These are phyloP conservation scores for Spheniscus mendiculus DNA, from an alignment of 2,113 vertebrate genomes.

Conservation along the genomic window DNA sequence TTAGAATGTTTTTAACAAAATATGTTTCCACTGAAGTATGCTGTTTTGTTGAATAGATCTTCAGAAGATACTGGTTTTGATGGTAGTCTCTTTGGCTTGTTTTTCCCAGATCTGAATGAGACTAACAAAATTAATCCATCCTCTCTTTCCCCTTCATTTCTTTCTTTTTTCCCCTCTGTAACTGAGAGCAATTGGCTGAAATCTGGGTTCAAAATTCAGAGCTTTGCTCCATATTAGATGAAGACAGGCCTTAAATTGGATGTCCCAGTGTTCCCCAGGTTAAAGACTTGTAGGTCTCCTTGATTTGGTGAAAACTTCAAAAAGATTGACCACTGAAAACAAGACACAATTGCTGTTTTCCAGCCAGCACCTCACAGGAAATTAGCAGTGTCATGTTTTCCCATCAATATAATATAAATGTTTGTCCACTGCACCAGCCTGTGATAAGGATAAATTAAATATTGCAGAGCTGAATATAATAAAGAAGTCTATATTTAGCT, in stretches of 20 bases:
- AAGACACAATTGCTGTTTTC: neutral
- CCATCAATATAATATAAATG: neutral
- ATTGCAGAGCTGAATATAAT: neutral
- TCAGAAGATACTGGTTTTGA: neutral
- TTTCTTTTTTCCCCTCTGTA: neutral
- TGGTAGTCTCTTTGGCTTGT: neutral
- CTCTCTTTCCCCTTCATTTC: neutral
- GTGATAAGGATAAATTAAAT: neutral
- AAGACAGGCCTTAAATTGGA: neutral
- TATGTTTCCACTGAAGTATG: neutral
- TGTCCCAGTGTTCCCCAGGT: neutral
- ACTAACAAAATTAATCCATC: neutral
- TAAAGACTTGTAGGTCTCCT: neutral
- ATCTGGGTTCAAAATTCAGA: neutral
- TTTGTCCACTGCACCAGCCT: neutral
- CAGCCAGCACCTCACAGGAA: neutral
- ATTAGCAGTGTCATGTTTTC: neutral
- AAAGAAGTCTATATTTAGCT: neutral
- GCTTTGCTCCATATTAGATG: neutral
- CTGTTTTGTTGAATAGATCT: neutral
- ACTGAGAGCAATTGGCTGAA: neutral
- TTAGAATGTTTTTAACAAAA: neutral
- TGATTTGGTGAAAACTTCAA: neutral
- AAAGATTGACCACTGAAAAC: neutral
- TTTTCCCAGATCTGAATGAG: neutral